Evolutionary conservation across 1,140 invertebrate genomes (phyloP).

Genomic region (Acromyrmex charruanus): DNA sequence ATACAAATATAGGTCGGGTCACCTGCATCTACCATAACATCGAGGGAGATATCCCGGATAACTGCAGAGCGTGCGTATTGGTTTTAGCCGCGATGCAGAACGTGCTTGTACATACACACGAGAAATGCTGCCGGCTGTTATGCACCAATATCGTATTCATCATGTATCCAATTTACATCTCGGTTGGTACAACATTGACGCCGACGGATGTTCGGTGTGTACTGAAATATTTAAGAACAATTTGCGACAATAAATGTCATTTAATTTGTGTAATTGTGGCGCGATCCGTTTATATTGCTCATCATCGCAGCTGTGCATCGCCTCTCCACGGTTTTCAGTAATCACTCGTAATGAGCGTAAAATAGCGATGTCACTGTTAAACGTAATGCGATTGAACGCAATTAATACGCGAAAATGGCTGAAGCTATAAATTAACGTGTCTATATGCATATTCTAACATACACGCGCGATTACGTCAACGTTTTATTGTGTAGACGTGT

Average conservation of each 20-base stretch:
- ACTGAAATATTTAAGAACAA: slow-evolving; percentile 53
- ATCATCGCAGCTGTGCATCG: not conserved
- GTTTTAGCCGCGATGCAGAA: slow-evolving; percentile 55
- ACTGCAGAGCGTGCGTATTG: slow-evolving; percentile 67
- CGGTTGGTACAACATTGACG: slow-evolving; percentile 1
- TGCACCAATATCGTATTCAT: slow-evolving; percentile 71
- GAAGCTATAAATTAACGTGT: not conserved
- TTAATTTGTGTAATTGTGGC: slow-evolving; percentile 25
- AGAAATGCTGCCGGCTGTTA: slow-evolving; percentile 60
- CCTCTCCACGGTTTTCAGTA: not conserved
- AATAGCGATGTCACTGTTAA: slow-evolving; percentile 48
- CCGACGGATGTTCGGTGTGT: not conserved
- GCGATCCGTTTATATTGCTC: slow-evolving; percentile 33
- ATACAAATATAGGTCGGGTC: slow-evolving; percentile 84
- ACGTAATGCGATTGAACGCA: slow-evolving; percentile 19
- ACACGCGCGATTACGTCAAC: not conserved
- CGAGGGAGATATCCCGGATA: slow-evolving; percentile 60
- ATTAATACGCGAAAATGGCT: slow-evolving; percentile 22
- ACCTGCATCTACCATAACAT: slow-evolving; percentile 79
- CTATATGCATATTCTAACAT: not conserved
- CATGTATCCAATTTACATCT: slow-evolving; percentile 66
- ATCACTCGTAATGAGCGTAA: slow-evolving; percentile 35
- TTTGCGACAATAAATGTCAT: slow-evolving; percentile 42
- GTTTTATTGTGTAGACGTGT: not conserved
- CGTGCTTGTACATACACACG: slow-evolving; percentile 68